A percentile compares a stretch with the other conserved stretches of the same genome.
Conservation (phyloP, 2,888 invertebrate species). For the Lycocerus yunnanus region DNA sequence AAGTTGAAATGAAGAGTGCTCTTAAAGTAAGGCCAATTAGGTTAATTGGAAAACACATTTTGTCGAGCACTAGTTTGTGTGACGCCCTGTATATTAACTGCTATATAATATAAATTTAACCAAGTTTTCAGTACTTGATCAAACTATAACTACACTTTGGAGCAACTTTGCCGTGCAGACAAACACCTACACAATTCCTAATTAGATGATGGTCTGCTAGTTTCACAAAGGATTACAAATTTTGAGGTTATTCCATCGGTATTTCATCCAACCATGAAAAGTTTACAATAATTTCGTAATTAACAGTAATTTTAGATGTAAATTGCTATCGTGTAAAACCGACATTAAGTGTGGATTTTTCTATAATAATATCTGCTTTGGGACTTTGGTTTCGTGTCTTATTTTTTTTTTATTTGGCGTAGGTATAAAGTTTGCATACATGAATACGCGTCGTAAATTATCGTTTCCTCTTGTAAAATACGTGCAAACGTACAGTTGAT, state of each 20-base stretch:
- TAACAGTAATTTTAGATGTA: background rate
- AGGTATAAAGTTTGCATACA: background rate
- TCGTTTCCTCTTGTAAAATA: conserved; percentile 13
- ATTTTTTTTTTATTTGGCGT: background rate
- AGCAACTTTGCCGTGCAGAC: background rate
- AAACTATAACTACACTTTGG: background rate
- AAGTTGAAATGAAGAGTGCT: no score
- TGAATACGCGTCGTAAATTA: conserved; percentile 16
- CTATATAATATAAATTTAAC: background rate
- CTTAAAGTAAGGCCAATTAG: no score
- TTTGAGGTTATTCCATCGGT: background rate
- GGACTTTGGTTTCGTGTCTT: background rate
- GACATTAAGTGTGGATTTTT: background rate
- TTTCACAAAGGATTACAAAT: background rate
- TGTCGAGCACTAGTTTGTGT: background rate
- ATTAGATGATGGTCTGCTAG: background rate
- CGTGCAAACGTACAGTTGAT: conserved; percentile 18
- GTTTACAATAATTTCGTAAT: background rate
- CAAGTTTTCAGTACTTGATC: background rate
- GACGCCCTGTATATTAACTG: background rate
- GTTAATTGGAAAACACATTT: no score
- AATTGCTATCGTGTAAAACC: background rate
- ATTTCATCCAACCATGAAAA: background rate
- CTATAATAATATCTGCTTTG: background rate
- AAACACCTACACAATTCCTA: background rate